Percentiles rank a stretch among this genome's conserved stretches.
Conservation (phyloP, 92 coral and sea anemone species). For the Bergia sp. region DNA sequence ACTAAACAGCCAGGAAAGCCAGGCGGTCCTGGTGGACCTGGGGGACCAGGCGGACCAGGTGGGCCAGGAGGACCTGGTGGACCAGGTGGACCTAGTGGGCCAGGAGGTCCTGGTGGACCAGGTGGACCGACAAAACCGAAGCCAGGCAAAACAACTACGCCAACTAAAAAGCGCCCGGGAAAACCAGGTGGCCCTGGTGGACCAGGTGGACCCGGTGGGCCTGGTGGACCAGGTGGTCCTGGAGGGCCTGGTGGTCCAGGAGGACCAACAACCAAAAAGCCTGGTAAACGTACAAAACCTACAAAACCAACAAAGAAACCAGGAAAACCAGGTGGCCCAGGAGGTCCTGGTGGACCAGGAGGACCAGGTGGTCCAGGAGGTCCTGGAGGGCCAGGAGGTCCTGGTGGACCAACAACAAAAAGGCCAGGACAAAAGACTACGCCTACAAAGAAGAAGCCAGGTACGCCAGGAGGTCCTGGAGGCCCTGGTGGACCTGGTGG, state of each 20-base stretch:
- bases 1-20: conserved; percentile 24
- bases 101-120: conserved; percentile 80
- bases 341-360: conserved; percentile 81
- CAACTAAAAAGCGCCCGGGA: conserved; percentile 55
- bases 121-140: conserved; percentile 80
- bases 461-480: conserved; percentile 65
- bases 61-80: conserved; percentile 79
- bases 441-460: conserved; percentile 33
- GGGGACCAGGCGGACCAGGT: conserved; percentile 77
- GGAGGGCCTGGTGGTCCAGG: conserved; percentile 77
- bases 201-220: conserved; percentile 75
- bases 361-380: conserved; percentile 83
- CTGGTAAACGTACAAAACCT: conserved; percentile 60
- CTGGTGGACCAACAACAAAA: conserved; percentile 55
- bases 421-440: conserved; percentile 49
- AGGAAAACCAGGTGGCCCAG: conserved; percentile 78
- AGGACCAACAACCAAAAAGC: conserved; percentile 55
- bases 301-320: conserved; percentile 63
- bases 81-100: conserved; percentile 66
- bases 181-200: conserved; percentile 66
- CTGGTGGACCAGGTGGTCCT: conserved; percentile 71
- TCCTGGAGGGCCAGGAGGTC: conserved; percentile 78
- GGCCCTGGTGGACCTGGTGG: conserved; percentile 77
- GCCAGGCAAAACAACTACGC: conserved; percentile 75
- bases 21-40: conserved; percentile 72